Evolutionary conservation across 2,888 invertebrate genomes (phyloP), one percentile per base, ranked within the genome.

Genomic region (Andrena chrysosceles): DNA sequence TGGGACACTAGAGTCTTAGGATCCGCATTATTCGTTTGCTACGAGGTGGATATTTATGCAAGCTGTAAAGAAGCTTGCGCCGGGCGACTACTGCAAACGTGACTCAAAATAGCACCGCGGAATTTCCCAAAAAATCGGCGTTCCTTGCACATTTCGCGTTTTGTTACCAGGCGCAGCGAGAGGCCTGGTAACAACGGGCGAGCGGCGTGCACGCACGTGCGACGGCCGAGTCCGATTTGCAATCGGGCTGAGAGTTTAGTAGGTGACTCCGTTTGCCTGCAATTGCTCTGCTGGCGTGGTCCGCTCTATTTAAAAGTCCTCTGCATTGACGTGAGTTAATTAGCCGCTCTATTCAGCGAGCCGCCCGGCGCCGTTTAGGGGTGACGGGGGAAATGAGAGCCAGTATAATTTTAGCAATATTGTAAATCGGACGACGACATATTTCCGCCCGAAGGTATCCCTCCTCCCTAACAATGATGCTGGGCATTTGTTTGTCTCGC

Each of bases 241-340:
- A 87, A 84, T 82, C 84, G 70, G 81, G 73, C 72, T 75, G 78
- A 84, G 78, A 88, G 88, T 87, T 88, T 85, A 87, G 81, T 88
- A 83, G 88, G 84, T 88, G 84, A 88, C 81, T 88, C 70, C 75
- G 78, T 84, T 87, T 79, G 42, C 63, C 71, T 71, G 69, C 77
- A 79, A 86, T 86, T 79, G 71, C 31, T 81, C 56, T 62, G 13
- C 42, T 13, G 69, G 62, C 52, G 71, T 64, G 63, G 26, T 48
- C 35, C 23, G 63, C 64, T 66, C 76, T 35, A 74, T 84, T 87
- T 77, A 78, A 49, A 59, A 78, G 68, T 72, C 29, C 67, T 62
- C 70, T 42, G 59, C 59, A 10, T 54, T 62, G 35, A 52, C 71
- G 5, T 42, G 26, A 78, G 67, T 67, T 31, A 63, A 77, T 83